Evolutionary conservation across 2,113 vertebrate genomes (phyloP).

Genomic region (Apaloderma vittatum): DNA sequence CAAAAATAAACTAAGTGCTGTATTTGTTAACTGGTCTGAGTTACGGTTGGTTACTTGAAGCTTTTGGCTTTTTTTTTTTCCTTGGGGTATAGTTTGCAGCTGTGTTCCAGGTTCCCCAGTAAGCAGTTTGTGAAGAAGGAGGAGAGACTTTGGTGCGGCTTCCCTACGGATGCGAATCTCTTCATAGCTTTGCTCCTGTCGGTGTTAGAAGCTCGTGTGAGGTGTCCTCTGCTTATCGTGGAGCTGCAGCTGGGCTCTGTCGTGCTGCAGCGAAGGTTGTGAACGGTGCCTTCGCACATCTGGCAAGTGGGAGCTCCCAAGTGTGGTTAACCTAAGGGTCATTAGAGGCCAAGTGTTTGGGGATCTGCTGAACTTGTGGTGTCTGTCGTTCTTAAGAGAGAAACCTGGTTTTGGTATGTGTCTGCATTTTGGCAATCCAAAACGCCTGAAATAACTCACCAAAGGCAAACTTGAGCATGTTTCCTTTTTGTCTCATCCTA

Average conservation of each 20-base stretch:
- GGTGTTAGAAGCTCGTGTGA: too few species aligned
- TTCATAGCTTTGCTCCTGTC: neutral
- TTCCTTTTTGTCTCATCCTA: neutral
- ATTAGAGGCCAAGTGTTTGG: rapidly evolving
- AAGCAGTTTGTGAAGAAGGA: neutral
- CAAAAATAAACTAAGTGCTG: slow-evolving; percentile 70
- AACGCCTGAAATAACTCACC: neutral
- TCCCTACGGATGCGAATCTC: neutral
- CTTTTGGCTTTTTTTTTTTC: neutral
- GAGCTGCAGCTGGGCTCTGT: neutral
- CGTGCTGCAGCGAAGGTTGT: rapidly evolving
- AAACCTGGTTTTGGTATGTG: neutral
- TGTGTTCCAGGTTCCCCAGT: neutral
- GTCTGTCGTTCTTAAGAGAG: neutral
- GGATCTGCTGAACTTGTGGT: neutral
- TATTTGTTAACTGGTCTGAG: slow-evolving; percentile 18
- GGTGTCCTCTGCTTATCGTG: neutral
- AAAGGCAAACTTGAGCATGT: rapidly evolving
- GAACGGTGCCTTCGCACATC: rapidly evolving
- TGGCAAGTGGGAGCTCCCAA: neutral
- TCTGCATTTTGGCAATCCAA: rapidly evolving
- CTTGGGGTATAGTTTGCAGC: rapidly evolving
- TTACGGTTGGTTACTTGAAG: neutral
- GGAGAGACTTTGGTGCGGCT: too few species aligned
- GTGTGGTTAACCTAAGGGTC: too few species aligned